phyloP scores from a whole-genome alignment of 2,797 vertebrate species.

The Syncerus caffer region DNA sequence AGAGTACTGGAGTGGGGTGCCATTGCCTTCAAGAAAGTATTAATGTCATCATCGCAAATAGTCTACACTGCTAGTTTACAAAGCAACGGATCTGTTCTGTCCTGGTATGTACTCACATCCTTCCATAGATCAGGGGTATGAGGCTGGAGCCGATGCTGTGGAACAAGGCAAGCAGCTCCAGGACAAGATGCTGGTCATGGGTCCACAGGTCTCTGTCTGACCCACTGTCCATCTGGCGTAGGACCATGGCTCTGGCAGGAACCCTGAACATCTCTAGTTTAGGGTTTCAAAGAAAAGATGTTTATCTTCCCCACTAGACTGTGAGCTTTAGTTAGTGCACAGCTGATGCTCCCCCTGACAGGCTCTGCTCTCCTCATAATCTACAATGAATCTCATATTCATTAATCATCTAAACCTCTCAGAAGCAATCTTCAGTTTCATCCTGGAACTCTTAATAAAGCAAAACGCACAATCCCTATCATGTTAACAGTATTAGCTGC shows the following conservation, averaged over 20 bases:
- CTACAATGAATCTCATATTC: neutral
- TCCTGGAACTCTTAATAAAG: neutral
- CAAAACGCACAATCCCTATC: neutral
- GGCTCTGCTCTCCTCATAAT: neutral
- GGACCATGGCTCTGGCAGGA: neutral
- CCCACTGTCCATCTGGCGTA: neutral
- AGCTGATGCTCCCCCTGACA: neutral
- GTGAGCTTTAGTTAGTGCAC: neutral
- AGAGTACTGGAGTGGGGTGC: no score
- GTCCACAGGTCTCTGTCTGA: neutral
- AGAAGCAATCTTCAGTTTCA: neutral
- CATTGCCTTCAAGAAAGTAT: neutral
- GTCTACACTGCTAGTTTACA: neutral
- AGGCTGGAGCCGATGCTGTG: fast-evolving
- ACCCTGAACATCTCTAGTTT: neutral
- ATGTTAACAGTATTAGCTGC: neutral
- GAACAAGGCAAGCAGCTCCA: neutral
- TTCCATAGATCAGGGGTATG: neutral
- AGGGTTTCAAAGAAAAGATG: neutral
- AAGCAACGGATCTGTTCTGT: neutral
- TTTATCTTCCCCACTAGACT: neutral
- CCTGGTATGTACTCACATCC: no score
- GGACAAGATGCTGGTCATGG: neutral
- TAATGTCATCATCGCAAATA: neutral
- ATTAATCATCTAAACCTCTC: neutral